Percentiles rank a stretch among this genome's conserved stretches.
Evolutionary conservation across 2,888 invertebrate genomes (phyloP).

Genomic region (Perizoma affinitatum): DNA sequence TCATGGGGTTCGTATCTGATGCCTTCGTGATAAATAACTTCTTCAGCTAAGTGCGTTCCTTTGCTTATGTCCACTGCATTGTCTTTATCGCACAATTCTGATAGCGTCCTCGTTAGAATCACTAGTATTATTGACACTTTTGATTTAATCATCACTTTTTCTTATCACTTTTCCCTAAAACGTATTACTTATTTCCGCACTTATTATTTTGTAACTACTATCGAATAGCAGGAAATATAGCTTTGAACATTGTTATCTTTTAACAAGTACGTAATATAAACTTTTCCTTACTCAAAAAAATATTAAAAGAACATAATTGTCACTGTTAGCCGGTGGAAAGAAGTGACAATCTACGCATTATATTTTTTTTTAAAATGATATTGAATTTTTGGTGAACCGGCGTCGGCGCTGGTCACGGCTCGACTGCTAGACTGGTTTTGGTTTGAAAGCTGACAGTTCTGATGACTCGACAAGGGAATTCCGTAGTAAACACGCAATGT

Average conservation of each 20-base stretch:
- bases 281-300: not conserved
- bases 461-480: slow-evolving; percentile 56
- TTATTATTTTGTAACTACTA: no score
- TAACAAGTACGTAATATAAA: no score
- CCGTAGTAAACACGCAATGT: slow-evolving; percentile 38
- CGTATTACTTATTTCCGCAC: no score
- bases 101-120: slow-evolving; percentile 34
- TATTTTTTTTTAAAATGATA: slow-evolving; percentile 23
- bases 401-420: slow-evolving; percentile 26
- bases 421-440: slow-evolving; percentile 37
- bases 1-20: slow-evolving; percentile 49
- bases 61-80: slow-evolving; percentile 50
- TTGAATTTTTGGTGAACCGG: no score
- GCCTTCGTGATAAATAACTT: slow-evolving; percentile 44
- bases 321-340: not conserved
- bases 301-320: not conserved
- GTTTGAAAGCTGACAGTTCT: slow-evolving; percentile 30
- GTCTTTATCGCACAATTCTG: slow-evolving; percentile 44
- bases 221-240: no score
- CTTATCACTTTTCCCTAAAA: no score
- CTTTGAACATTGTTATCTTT: no score
- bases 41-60: slow-evolving; percentile 45
- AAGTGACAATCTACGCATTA: not conserved
- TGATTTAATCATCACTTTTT: slow-evolving; percentile 32
- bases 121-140: slow-evolving; percentile 30